Base-by-base conservation (phyloP, 2,797 vertebrate species). In the Lagodon rhomboides region DNA sequence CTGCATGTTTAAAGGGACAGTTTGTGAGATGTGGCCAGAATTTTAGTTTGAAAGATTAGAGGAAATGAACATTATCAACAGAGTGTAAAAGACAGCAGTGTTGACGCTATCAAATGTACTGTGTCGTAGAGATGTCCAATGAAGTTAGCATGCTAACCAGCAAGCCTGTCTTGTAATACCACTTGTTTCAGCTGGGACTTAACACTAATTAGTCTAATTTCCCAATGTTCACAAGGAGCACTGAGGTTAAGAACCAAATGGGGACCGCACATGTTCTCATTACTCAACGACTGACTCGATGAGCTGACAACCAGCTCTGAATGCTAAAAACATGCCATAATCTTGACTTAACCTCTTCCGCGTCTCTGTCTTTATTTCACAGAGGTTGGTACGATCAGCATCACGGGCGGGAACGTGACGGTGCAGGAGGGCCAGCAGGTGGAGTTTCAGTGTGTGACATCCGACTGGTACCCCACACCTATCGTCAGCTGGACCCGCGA, bases 331-430 rank as follows among this genome's bases (percentile, higher is more conserved):
- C n/a, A 20, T 22, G 9, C 9, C 46, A 59, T 15, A 20, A 11
- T 50, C 34, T 23, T 55, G 47, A 60, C 43, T 66, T 15, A 12
- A 70, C 54, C 27, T 44, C 41, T 49, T 11, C 50, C 55, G 27
- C 53, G 20, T 58, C 4, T 11, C 20, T 61, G 3, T 67, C 25
- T 59, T 9, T 7, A 5, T 74, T 47, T 25, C 18, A 60, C 87
- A 96, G 95, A 92, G 49, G 91, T 30, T 0, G 95, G 95, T 13
- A 85, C 79, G 0, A 85, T 95, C 44, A 67, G 3, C 71, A 93
- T 95, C 70, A 2, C 12, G 0, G 92, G 85, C 3, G 83, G 83
- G 18, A 86, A 91, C 23, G 12, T 73, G 58, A 94, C 85, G 0
- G 91, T 72, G 47, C 46, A 3, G 0, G 72, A 89, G 68, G 92